Conservation (phyloP, 1,140 invertebrate genomes). For the Papilio xuthus region DNA sequence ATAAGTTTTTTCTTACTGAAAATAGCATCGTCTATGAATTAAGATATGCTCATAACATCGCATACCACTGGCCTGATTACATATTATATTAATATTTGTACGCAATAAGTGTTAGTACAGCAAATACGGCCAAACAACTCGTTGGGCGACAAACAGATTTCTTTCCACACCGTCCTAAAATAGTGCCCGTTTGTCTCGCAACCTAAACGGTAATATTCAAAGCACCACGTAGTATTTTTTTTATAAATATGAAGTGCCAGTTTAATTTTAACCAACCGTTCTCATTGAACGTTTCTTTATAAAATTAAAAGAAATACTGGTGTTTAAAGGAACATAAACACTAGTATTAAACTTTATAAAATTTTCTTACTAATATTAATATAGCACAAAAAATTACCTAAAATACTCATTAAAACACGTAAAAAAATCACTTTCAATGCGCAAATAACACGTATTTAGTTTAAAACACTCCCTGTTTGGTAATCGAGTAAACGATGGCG, state of each 20-base stretch:
- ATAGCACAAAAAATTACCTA: not conserved
- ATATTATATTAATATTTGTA: slow-evolving; percentile 33
- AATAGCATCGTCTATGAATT: not conserved
- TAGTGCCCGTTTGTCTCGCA: not conserved
- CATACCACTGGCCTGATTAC: slow-evolving; percentile 43
- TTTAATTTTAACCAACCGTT: too few species aligned
- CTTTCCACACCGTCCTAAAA: slow-evolving; percentile 37
- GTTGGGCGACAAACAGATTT: slow-evolving; percentile 37
- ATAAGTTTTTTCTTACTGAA: not conserved
- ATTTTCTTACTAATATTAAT: not conserved
- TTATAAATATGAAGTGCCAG: too few species aligned
- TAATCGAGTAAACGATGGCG: slow-evolving; percentile 20
- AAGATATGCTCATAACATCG: slow-evolving; percentile 11
- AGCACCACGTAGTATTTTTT: not conserved
- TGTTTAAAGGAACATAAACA: too few species aligned
- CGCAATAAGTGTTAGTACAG: slow-evolving; percentile 42
- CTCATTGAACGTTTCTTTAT: slow-evolving; percentile 4
- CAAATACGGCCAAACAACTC: slow-evolving; percentile 46
- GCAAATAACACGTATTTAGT: not conserved
- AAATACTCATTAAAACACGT: not conserved
- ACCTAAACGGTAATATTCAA: too few species aligned
- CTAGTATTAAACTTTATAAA: too few species aligned
- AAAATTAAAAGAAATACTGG: too few species aligned
- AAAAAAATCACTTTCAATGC: not conserved
- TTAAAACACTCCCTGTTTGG: not conserved